Evolutionary conservation across 2,113 vertebrate species (phyloP).

Genomic region (Hemiscyllium ocellatum): DNA sequence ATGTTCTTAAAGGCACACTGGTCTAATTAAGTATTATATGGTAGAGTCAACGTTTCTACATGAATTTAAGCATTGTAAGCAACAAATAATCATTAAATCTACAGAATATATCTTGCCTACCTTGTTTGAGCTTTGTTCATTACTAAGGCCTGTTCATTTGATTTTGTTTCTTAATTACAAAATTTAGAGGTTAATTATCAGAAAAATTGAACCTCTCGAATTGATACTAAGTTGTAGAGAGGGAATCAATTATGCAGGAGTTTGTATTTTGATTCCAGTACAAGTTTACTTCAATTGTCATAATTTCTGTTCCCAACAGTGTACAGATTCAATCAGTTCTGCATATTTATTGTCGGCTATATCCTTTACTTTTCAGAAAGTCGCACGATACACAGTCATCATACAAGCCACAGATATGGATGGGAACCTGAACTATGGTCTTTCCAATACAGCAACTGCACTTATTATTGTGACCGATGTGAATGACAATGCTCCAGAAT

Average conservation of each 20-base stretch:
- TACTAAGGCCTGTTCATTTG: slow-evolving; percentile 60
- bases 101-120: slow-evolving; percentile 51
- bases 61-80: slow-evolving; percentile 60
- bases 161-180: slow-evolving; percentile 69
- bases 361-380: slow-evolving; percentile 66
- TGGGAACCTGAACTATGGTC: slow-evolving; percentile 88
- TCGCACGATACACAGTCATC: slow-evolving; percentile 89
- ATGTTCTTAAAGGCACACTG: slow-evolving; percentile 44
- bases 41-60: slow-evolving; percentile 54
- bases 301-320: neutral
- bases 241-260: slow-evolving; percentile 55
- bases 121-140: slow-evolving; percentile 49
- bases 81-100: slow-evolving; percentile 49
- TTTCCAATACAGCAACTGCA: slow-evolving; percentile 92
- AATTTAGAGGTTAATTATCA: slow-evolving; percentile 77
- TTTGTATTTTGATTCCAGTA: slow-evolving; percentile 56
- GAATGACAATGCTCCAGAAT: slow-evolving; percentile 91
- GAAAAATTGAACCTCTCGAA: slow-evolving; percentile 58
- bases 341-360: neutral
- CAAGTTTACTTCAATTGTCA: slow-evolving; percentile 53
- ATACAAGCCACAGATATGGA: slow-evolving; percentile 97
- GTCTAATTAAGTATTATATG: slow-evolving; percentile 62
- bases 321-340: neutral
- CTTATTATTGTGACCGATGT: slow-evolving; percentile 86
- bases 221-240: slow-evolving; percentile 56